Conservation (phyloP, 2,888 invertebrate species). For the Cryptophagus acutangulus region DNA sequence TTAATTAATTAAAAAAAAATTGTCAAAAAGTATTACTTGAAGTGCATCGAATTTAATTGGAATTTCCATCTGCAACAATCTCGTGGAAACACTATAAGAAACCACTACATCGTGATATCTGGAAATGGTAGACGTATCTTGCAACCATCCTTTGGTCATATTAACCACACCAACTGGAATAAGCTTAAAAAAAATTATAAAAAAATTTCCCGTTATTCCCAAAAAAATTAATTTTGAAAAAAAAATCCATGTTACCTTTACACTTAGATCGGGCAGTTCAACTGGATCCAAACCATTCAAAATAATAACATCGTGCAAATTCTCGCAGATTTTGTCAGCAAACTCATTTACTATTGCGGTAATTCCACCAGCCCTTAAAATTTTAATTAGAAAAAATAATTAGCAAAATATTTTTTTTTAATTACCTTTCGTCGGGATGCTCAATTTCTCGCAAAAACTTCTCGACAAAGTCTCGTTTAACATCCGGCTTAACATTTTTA, state of each 20-base stretch:
- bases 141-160: constrained; percentile 50
- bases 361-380: constrained; percentile 10
- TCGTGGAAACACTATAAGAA: constrained; percentile 18
- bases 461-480: constrained; percentile 3
- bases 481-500: neutral
- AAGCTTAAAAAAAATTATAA: constrained; percentile 11
- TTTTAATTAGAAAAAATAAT: neutral
- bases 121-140: constrained; percentile 48
- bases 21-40: too few relatives aligned
- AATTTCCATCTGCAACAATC: constrained; percentile 17
- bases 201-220: too few relatives aligned
- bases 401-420: neutral
- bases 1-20: too few relatives aligned
- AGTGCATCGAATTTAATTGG: constrained; percentile 23
- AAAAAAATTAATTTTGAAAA: constrained; percentile 9
- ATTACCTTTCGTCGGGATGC: neutral
- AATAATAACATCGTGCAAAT: constrained; percentile 46
- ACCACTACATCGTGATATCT: constrained; percentile 49
- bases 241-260: constrained; percentile 46
- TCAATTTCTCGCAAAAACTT: constrained; percentile 6
- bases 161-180: constrained; percentile 47
- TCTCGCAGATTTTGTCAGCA: constrained; percentile 48
- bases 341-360: constrained; percentile 35
- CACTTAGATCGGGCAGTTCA: constrained; percentile 47
- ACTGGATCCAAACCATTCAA: constrained; percentile 50